Evolutionary conservation across 2,113 vertebrate genomes (phyloP).

Genomic region (Argyrosomus japonicus): DNA sequence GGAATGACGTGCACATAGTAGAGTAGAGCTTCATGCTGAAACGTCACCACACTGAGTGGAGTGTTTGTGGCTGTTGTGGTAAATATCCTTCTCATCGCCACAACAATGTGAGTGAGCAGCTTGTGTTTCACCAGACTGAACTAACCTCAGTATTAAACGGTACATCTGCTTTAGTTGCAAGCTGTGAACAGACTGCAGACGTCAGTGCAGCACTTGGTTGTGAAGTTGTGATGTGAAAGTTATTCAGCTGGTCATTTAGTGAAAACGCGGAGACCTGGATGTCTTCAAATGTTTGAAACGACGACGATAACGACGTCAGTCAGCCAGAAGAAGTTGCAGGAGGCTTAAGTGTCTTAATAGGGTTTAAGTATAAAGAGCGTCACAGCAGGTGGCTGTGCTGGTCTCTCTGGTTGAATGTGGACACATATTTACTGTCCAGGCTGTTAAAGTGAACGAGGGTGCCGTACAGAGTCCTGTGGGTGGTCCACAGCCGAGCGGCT

Average conservation of each 20-base stretch:
- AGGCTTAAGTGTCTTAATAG: conserved; percentile 38
- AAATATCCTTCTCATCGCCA: conserved; percentile 20
- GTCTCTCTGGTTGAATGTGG: conserved; percentile 19
- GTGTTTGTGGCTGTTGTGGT: conserved; percentile 1
- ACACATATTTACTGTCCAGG: conserved; percentile 30
- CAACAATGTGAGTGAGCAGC: conserved; percentile 33
- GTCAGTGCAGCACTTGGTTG: background rate
- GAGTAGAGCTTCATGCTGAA: background rate
- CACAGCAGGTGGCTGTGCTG: conserved; percentile 31
- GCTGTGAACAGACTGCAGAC: conserved; percentile 11
- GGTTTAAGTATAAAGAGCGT: conserved; percentile 30
- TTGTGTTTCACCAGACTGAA: conserved; percentile 40
- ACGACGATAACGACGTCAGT: background rate
- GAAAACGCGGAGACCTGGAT: background rate
- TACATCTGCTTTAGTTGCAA: conserved; percentile 19
- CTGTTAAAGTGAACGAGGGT: conserved; percentile 13
- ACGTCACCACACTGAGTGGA: background rate
- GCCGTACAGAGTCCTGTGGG: conserved; percentile 25
- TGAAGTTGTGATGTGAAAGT: conserved; percentile 21
- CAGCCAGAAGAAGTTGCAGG: background rate
- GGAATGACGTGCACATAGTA: background rate
- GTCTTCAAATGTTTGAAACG: background rate
- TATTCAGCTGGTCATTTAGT: conserved; percentile 3
- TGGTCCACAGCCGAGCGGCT: conserved; percentile 35
- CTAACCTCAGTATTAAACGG: conserved; percentile 19